phyloP scores from a whole-genome alignment of 2,888 invertebrate species.

The Stictocephala bisonia region DNA sequence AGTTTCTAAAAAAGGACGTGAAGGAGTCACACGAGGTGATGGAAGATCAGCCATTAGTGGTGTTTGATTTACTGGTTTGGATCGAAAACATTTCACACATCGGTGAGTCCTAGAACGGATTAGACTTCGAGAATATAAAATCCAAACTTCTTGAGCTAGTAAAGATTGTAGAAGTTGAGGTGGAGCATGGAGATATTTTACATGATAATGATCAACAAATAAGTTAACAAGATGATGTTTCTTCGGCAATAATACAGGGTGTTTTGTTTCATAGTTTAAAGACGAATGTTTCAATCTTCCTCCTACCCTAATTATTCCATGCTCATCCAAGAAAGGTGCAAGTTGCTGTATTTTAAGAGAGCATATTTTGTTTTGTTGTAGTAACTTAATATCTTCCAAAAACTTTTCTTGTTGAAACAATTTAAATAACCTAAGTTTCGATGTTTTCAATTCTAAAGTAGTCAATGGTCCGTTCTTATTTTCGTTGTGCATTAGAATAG shows the following conservation, averaged over 20 bases:
- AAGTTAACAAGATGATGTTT: constrained; percentile 15
- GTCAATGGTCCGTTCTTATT: neutral
- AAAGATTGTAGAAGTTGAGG: constrained; percentile 48
- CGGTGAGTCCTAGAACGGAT: constrained; percentile 39
- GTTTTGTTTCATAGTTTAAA: constrained; percentile 21
- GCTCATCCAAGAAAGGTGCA: neutral
- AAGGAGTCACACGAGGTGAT: neutral
- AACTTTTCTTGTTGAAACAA: neutral
- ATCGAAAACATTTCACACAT: constrained; percentile 51
- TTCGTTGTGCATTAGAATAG: neutral
- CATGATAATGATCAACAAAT: constrained; percentile 49
- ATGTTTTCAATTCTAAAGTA: neutral
- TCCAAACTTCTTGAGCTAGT: constrained; percentile 51
- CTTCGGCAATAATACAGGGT: neutral
- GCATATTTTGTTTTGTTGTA: neutral
- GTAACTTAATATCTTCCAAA: neutral
- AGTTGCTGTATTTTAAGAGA: neutral
- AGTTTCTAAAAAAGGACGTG: neutral
- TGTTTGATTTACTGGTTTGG: neutral
- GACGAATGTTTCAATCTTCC: constrained; percentile 39
- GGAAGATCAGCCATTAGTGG: constrained; percentile 21
- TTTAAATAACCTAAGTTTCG: neutral
- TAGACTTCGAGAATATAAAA: constrained; percentile 44
- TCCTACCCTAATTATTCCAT: constrained; percentile 48
- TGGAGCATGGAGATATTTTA: constrained; percentile 44